Base-by-base conservation (phyloP, 2,797 vertebrate genomes). In the Cyclura pinguis region DNA sequence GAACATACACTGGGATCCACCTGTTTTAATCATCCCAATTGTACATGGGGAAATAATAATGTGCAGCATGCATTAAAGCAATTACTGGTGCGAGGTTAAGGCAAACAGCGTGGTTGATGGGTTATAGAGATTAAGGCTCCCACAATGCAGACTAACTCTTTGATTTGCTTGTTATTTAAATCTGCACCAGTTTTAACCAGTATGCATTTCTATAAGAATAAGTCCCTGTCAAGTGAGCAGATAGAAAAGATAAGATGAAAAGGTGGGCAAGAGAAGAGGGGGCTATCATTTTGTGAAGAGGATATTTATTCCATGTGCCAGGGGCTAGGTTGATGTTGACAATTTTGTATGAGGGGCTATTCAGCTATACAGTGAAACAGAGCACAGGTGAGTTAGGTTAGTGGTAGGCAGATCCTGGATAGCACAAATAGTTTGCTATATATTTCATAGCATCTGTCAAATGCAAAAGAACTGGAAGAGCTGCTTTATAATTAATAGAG, bases 361-460 rank as follows among this genome's bases (percentile, higher is more conserved):
- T n/a, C 52, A 35, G 52, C 14, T 80, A 38, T 4, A 59, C 12
- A 57, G 3, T 77, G 57, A 88, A 72, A 73, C 4, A 24, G 8
- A 76, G 1, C 73, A 62, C 27, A 16, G 38, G 32, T 47, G 14
- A 87, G 10, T n/a, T 42, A 76, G 29, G 9, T 55, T 77, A 35
- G 5, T 20, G 89, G 91, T 84, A 3, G 42, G 42, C 55, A 86
- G 1, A 4, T 50, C 14, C 81, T 87, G 6, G 0, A 80, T 94
- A 92, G 91, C 55, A 52, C 81, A 86, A 89, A 20, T 64, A 72
- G 73, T 50, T 88, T 87, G 32, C 91, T 86, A 86, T 72, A 57
- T 59, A 29, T 64, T 50, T 29, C 7, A 42, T 73, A 93, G 85
- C 1, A 1, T 76, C 22, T 62, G 64, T 52, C 73, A 86, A 0